Percentiles rank a stretch among this genome's conserved stretches.
Conservation (phyloP, 2,113 vertebrate species). For the Cyanoderma ruficeps region DNA sequence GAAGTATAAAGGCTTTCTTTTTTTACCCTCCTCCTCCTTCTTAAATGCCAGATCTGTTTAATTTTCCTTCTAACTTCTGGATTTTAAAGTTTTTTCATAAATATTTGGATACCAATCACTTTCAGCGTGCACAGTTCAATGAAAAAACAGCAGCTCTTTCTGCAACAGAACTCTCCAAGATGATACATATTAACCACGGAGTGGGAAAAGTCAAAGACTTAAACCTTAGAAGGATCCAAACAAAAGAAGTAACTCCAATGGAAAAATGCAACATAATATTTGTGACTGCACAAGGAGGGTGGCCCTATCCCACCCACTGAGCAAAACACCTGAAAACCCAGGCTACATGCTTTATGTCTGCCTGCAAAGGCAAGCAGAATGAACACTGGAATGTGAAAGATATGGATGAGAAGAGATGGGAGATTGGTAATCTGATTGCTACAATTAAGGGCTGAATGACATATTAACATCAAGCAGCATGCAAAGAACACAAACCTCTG, state of each 20-base stretch:
- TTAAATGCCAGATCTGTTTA: not conserved
- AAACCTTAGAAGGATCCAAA: not conserved
- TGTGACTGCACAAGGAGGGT: constrained; percentile 12
- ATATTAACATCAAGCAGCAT: not conserved
- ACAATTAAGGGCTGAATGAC: not conserved
- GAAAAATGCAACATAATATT: not conserved
- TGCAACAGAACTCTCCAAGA: not conserved
- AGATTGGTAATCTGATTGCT: not conserved
- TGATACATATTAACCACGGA: not conserved
- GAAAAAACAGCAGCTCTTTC: not conserved
- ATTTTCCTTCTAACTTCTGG: not conserved
- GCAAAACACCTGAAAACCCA: not conserved
- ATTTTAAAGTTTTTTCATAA: not conserved
- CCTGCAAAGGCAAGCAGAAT: constrained; percentile 5
- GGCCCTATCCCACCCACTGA: constrained; percentile 41
- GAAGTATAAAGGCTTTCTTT: not conserved
- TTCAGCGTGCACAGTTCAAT: not conserved
- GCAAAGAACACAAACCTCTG: not conserved
- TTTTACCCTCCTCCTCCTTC: not conserved
- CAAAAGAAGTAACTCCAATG: not conserved
- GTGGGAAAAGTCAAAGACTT: not conserved
- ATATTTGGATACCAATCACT: not conserved
- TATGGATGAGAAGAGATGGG: not conserved
- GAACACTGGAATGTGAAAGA: not conserved
- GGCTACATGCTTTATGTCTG: not conserved